Evolutionary conservation across 2,113 vertebrate species (phyloP), one percentile per base, ranked within the genome.

Genomic region (Podarcis raffonei): DNA sequence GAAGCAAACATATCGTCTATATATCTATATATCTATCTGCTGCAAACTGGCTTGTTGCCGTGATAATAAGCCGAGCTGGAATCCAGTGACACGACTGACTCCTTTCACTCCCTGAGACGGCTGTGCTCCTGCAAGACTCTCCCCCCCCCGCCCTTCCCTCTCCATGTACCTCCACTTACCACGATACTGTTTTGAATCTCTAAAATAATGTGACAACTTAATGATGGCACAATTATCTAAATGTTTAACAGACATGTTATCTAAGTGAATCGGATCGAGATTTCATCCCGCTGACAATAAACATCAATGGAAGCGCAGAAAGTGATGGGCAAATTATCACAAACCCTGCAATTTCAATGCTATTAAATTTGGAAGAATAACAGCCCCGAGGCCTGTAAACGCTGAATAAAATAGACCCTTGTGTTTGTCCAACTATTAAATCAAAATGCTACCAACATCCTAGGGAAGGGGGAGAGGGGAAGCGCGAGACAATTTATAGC

Each of bases 191-290:
- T 98, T 98, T 96, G 96, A 98, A 96, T 96, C 97, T 96, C 97
- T 98, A 98, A 98, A 98, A 98, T 98, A 97, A 98, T 97, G 98
- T 98, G 98, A 99, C 98, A 99, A 98, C 97, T 98, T 98, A 99
- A 99, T 98, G 98, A 98, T 96, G 97, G 98, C 97, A 98, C 98
- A 98, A 99, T 99, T 99, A 99, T 98, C 97, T 98, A 98, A 98
- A 99, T 98, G 98, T 98, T 98, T 98, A 98, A 98, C 98, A 99
- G 98, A 98, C 98, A 98, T 97, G 97, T 97, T 94, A 98, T 98
- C 95, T 97, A 97, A 97, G 96, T 98, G 98, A 98, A 97, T 97
- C 97, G 97, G 98, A 99, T 97, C 97, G 98, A 98, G 98, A 98
- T 98, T 96, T 96, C 97, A 97, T 98, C 97, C 97, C 95, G 97